Base-by-base conservation (phyloP, 2,888 invertebrate species). In the Candidula unifasciata region DNA sequence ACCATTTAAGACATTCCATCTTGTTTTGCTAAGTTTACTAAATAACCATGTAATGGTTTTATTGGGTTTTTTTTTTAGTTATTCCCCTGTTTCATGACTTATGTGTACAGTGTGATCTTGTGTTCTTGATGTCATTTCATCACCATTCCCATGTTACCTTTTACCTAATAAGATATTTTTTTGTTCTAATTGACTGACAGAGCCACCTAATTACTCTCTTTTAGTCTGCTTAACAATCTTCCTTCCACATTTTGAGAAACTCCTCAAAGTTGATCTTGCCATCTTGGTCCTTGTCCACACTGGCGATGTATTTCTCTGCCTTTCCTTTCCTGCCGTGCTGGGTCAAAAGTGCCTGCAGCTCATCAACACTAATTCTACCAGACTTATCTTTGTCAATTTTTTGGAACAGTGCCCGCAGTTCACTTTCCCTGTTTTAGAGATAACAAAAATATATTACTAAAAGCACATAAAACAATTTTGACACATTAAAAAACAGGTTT, bases 341-440 rank as follows among this genome's bases (percentile, higher is more conserved):
- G 21, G 18, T 64, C 64, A 82, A 5, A 0, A 64, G 54, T 54
- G 30, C 6, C 35, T 78, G 33, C 52, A 85, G 3, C 66, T 85
- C 85, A 21, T 82, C 73, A 21, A 33, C 30, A 18, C 78, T 78
- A 64, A 85, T 78, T 21, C 0, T 21, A 3, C 85, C 85, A 24
- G 85, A 82, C n/a, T 78, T 71, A 54, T 85, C 85, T 27, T 52
- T 57, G 66, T 85, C 85, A 13, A 85, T 10, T n/a, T 82, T 57
- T 33, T 73, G 27, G 69, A 85, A 82, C 44, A 52, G 69, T 18
- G 60, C 33, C 30, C 64, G 27, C 5, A 85, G 78, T 16, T 82
- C 82, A 24, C 27, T 44, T 18, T 85, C 85, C 16, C 85, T 85
- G 77, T 44, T 35, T 68, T 8, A 44, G n/a, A 27, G 37, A 74